Conservation (phyloP, 2,888 invertebrate genomes). For the Cantharis flavilabris region DNA sequence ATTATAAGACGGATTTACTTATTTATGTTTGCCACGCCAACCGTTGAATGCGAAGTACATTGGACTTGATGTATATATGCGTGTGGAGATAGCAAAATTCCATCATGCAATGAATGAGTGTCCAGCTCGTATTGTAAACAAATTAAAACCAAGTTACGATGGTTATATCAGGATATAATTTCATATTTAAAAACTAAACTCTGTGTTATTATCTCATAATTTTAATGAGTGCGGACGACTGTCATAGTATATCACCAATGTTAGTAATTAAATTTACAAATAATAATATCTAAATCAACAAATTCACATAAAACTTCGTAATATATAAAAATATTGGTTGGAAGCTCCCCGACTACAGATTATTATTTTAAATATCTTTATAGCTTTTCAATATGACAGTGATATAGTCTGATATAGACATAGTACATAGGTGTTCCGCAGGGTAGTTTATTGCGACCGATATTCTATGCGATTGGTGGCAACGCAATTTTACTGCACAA, state of each 20-base stretch:
- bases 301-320: no score
- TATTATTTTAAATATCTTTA: no score
- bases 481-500: background rate
- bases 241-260: background rate
- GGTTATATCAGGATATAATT: background rate
- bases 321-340: no score
- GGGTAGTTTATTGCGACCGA: background rate
- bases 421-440: background rate
- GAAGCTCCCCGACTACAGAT: background rate
- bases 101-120: conserved; percentile 29
- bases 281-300: no score
- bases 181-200: background rate
- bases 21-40: conserved; percentile 19
- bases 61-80: conserved; percentile 14
- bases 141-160: conserved; percentile 12
- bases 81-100: conserved; percentile 23
- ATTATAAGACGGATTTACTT: conserved; percentile 20
- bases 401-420: no score
- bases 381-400: no score
- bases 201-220: background rate
- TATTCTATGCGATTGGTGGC: background rate
- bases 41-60: conserved; percentile 18
- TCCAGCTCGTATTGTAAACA: conserved; percentile 20
- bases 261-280: background rate
- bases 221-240: background rate